A percentile compares a stretch with the other conserved stretches of the same genome.
phyloP scores from a whole-genome alignment of 2,888 invertebrate species.

The Sussaba pulchella region DNA sequence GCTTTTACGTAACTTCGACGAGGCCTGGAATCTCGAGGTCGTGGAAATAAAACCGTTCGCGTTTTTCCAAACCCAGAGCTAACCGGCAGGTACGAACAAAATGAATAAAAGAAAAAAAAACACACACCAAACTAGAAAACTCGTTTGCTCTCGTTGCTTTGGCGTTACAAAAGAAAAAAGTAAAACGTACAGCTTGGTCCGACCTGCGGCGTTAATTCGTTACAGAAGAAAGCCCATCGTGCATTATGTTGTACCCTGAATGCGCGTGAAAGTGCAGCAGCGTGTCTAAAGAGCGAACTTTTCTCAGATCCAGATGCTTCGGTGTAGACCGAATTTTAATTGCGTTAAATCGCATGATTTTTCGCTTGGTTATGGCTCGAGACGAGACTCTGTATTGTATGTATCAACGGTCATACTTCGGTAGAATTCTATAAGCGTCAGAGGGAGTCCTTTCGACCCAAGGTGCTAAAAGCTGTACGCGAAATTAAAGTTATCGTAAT shows the following conservation, averaged over 20 bases:
- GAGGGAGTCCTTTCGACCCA: too few relatives aligned
- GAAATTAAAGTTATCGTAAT: too few relatives aligned
- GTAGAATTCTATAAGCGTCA: too few relatives aligned
- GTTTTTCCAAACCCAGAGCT: slow-evolving; percentile 32
- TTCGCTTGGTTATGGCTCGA: not conserved
- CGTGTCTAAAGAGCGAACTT: not conserved
- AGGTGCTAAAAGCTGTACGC: too few relatives aligned
- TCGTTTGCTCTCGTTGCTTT: slow-evolving; percentile 36
- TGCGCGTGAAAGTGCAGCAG: slow-evolving; percentile 16
- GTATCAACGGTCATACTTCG: too few relatives aligned
- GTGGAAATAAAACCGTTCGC: slow-evolving; percentile 50
- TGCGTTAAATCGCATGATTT: slow-evolving; percentile 26
- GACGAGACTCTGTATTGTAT: too few relatives aligned
- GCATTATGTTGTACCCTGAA: slow-evolving; percentile 14
- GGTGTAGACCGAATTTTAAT: not conserved
- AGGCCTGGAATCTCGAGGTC: slow-evolving; percentile 69
- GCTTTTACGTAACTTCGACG: slow-evolving; percentile 61
- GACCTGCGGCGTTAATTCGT: slow-evolving; percentile 29
- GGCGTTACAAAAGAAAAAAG: too few relatives aligned
- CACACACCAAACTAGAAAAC: slow-evolving; percentile 9
- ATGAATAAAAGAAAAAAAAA: not conserved
- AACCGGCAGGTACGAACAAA: not conserved
- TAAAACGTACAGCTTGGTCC: not conserved
- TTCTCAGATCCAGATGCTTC: not conserved
- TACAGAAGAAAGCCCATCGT: slow-evolving; percentile 32